These are phyloP conservation scores for Cryptocheilus praepositus DNA, from an alignment of 2,888 invertebrate genomes.

Conservation along the genomic window DNA sequence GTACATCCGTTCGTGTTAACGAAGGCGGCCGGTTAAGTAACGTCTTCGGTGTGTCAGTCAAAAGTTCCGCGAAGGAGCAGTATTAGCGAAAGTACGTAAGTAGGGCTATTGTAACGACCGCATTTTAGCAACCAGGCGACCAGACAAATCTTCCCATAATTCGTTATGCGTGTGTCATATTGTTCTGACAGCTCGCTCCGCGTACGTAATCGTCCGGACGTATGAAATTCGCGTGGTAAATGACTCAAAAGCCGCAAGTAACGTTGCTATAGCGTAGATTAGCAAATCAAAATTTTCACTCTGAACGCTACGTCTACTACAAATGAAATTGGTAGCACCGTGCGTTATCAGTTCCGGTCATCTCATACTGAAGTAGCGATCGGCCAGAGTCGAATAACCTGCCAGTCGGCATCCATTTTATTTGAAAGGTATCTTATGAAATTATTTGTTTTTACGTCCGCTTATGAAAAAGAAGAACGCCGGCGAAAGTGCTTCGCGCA, in stretches of 20 bases:
- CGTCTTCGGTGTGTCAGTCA: conserved; percentile 10
- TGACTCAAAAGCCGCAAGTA: neutral
- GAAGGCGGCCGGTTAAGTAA: conserved; percentile 33
- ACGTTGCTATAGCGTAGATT: no score
- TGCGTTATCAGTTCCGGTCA: no score
- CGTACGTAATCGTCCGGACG: conserved; percentile 1
- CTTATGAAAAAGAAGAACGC: no score
- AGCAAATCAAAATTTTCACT: no score
- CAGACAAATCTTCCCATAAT: conserved; percentile 54
- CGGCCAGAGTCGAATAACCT: no score
- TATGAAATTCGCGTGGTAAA: conserved; percentile 30
- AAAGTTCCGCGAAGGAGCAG: conserved; percentile 40
- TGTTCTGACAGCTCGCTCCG: conserved; percentile 31
- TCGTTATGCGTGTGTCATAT: conserved; percentile 34
- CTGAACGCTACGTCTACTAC: no score
- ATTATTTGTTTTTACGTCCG: no score
- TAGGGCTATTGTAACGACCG: conserved; percentile 37
- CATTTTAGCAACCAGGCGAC: conserved; percentile 43
- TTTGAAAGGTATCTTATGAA: no score
- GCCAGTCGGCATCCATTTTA: no score
- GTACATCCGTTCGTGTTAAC: conserved; percentile 17
- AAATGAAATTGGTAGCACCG: no score
- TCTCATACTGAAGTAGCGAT: no score
- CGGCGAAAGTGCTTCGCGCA: no score
- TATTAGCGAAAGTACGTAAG: conserved; percentile 49